Conservation (phyloP, 2,797 vertebrate genomes). For the Tapirus indicus region DNA sequence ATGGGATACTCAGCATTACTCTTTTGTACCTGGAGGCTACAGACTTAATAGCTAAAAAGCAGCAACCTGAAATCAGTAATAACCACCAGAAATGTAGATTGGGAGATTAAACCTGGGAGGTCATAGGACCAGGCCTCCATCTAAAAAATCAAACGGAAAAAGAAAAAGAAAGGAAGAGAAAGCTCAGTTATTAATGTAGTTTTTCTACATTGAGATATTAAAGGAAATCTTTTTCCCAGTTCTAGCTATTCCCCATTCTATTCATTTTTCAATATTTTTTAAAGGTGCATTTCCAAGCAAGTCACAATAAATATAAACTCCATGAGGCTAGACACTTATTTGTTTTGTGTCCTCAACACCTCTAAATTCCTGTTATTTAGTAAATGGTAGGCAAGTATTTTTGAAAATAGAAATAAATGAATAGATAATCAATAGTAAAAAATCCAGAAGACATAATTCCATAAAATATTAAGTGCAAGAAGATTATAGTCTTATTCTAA, state of each 20-base stretch:
- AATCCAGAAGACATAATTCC: not conserved
- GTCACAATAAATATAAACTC: not conserved
- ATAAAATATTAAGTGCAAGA: not conserved
- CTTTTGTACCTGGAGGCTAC: not conserved
- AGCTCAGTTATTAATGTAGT: not conserved
- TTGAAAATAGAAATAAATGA: constrained; percentile 44
- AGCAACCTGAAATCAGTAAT: not conserved
- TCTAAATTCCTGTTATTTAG: not conserved
- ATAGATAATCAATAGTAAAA: constrained; percentile 11
- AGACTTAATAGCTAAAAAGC: not conserved
- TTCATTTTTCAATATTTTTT: not conserved
- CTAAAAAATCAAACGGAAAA: not conserved
- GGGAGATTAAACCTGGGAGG: not conserved
- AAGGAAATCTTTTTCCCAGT: not conserved
- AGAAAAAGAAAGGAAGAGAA: not conserved
- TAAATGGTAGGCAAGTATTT: not conserved
- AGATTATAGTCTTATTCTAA: not conserved
- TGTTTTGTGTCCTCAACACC: not conserved
- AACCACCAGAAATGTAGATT: not conserved
- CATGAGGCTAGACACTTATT: not conserved
- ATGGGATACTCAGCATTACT: not conserved
- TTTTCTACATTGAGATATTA: constrained; percentile 2
- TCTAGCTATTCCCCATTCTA: not conserved
- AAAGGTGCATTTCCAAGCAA: constrained; percentile 29
- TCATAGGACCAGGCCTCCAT: not conserved